phyloP scores from a whole-genome alignment of 2,113 vertebrate genomes.

The Engystomops pustulosus region DNA sequence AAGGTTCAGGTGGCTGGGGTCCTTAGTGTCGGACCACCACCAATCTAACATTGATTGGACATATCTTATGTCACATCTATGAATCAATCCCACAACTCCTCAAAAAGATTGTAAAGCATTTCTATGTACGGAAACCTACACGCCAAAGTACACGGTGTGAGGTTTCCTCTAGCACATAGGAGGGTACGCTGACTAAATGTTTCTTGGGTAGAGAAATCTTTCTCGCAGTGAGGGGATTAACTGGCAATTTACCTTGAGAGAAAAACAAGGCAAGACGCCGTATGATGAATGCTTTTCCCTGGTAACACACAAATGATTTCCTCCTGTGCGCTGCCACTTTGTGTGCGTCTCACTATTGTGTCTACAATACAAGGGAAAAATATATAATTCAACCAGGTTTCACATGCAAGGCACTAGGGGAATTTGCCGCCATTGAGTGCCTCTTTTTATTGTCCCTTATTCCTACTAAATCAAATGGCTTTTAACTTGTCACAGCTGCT shows the following conservation, averaged over 20 bases:
- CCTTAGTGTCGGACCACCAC: too few species aligned
- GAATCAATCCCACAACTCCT: too few species aligned
- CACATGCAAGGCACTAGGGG: slow-evolving; percentile 47
- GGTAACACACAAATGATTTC: slow-evolving; percentile 59
- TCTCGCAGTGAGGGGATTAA: slow-evolving; percentile 57
- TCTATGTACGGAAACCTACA: not conserved
- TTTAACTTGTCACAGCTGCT: slow-evolving; percentile 59
- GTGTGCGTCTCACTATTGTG: slow-evolving; percentile 53
- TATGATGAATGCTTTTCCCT: slow-evolving; percentile 58
- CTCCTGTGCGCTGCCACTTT: slow-evolving; percentile 58
- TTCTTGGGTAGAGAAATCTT: slow-evolving; percentile 45
- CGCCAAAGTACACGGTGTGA: not conserved
- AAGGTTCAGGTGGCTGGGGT: too few species aligned
- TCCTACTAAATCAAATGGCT: slow-evolving; percentile 58
- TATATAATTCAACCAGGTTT: slow-evolving; percentile 57
- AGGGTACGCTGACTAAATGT: slow-evolving; percentile 47
- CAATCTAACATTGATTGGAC: too few species aligned
- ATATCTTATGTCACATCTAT: too few species aligned
- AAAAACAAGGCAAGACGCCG: slow-evolving; percentile 57
- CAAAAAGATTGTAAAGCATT: too few species aligned
- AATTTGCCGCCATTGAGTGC: slow-evolving; percentile 53
- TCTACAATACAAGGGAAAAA: slow-evolving; percentile 51
- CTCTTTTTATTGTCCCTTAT: slow-evolving; percentile 55
- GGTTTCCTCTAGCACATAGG: not conserved
- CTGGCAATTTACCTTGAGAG: slow-evolving; percentile 59